phyloP scores from a whole-genome alignment of 2,113 vertebrate genomes.

The Cercocebus atys region DNA sequence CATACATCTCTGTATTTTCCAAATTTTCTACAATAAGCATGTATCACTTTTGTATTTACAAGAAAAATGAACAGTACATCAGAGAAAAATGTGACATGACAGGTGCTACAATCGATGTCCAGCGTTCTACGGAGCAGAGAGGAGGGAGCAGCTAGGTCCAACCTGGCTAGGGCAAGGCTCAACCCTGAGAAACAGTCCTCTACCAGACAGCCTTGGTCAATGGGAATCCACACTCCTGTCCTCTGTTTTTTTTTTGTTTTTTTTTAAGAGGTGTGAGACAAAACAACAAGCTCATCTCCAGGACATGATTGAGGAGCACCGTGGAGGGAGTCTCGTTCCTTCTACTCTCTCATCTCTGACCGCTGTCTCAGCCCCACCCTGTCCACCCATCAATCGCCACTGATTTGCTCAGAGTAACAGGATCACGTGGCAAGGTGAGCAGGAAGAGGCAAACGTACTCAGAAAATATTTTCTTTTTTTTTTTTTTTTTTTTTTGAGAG shows the following conservation, averaged over 20 bases:
- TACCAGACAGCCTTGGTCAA: neutral
- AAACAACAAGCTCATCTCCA: neutral
- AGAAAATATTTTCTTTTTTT: neutral
- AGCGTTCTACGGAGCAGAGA: rapidly evolving
- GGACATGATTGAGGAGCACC: neutral
- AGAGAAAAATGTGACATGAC: neutral
- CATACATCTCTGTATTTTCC: neutral
- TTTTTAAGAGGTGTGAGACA: neutral
- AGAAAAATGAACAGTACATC: neutral
- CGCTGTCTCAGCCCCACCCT: neutral
- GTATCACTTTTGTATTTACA: neutral
- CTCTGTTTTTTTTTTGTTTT: neutral
- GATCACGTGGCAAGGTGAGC: neutral
- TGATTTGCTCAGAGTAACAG: neutral
- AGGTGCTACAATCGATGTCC: neutral
- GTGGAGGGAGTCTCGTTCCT: neutral
- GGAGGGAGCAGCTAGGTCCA: neutral
- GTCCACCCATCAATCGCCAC: neutral
- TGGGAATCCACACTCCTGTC: neutral
- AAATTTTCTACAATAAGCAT: neutral
- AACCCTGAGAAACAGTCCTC: neutral
- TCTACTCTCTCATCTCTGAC: neutral
- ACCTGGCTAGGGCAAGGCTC: neutral
- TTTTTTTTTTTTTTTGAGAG: too few relatives aligned
- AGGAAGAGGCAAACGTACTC: neutral